Percentiles rank a stretch among this genome's conserved stretches.
These are phyloP conservation scores for Rhopilema esculentum DNA, from an alignment of 30 jellyfish, hydroid and myxozoan genomes.

Conservation along the genomic window DNA sequence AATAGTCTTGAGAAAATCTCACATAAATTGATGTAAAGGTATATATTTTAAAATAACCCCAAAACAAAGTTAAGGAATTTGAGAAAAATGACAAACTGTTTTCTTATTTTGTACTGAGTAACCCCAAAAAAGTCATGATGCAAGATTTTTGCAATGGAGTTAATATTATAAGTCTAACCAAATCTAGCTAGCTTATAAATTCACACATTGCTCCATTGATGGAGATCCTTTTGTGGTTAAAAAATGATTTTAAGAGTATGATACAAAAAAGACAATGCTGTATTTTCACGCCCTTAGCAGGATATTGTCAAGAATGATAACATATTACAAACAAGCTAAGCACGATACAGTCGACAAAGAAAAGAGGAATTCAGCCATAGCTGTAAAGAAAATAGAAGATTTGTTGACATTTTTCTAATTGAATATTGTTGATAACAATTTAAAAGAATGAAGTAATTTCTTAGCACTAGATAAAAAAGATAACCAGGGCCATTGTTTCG, in stretches of 20 bases:
- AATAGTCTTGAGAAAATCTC: too few species aligned
- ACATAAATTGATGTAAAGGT: background rate
- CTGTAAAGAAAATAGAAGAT: slow-evolving; percentile 28
- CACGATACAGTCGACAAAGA: background rate
- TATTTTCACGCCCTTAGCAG: background rate
- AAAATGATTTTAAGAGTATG: slow-evolving; percentile 11
- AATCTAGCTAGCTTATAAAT: background rate
- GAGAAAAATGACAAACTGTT: too few species aligned
- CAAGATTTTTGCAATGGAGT: background rate
- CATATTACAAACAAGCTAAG: background rate
- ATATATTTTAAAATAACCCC: background rate
- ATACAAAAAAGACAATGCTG: slow-evolving; percentile 4
- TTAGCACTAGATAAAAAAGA: background rate
- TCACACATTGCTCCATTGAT: slow-evolving; percentile 5
- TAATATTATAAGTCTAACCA: background rate
- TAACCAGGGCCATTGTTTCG: slow-evolving; percentile 12
- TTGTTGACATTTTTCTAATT: slow-evolving; percentile 19
- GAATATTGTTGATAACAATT: background rate
- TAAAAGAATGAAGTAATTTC: background rate
- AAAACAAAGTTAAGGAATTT: too few species aligned
- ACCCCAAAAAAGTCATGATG: background rate
- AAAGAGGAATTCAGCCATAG: slow-evolving; percentile 14
- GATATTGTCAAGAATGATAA: background rate
- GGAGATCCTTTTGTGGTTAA: slow-evolving; percentile 1
- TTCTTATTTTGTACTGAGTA: background rate